These are phyloP conservation scores for Anastrepha obliqua DNA, from an alignment of 1,140 invertebrate genomes.

Conservation along the genomic window DNA sequence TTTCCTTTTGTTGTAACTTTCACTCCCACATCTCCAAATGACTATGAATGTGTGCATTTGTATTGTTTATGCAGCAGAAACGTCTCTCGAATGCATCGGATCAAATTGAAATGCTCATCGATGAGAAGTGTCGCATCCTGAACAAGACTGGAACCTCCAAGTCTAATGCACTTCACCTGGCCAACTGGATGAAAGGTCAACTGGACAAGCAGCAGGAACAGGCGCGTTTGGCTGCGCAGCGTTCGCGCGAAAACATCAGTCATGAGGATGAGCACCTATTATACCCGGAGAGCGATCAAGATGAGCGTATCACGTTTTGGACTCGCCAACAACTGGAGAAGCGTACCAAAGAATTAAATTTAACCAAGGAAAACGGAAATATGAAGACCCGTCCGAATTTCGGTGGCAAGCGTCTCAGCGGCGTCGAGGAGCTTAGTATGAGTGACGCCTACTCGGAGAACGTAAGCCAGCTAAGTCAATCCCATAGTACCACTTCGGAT, in stretches of 20 bases:
- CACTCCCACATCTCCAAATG: not conserved
- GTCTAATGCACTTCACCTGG: conserved; percentile 78
- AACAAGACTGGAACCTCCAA: conserved; percentile 78
- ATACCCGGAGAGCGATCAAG: conserved; percentile 75
- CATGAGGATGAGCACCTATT: conserved; percentile 69
- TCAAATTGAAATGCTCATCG: conserved; percentile 77
- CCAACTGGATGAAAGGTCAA: conserved; percentile 82
- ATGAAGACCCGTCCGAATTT: conserved; percentile 72
- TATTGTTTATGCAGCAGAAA: conserved; percentile 44
- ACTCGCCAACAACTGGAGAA: conserved; percentile 81
- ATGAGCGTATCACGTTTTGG: conserved; percentile 80
- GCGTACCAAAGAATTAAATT: conserved; percentile 80
- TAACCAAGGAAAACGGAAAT: conserved; percentile 73
- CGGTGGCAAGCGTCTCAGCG: conserved; percentile 66
- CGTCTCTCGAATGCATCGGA: conserved; percentile 62
- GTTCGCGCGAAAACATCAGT: conserved; percentile 66
- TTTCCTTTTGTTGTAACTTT: not conserved
- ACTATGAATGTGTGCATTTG: not conserved
- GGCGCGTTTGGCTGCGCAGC: conserved; percentile 67
- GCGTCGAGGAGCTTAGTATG: conserved; percentile 73
- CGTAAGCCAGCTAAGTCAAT: conserved; percentile 79
- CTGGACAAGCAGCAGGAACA: conserved; percentile 74
- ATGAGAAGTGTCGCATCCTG: conserved; percentile 78
- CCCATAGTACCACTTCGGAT: conserved; percentile 82
- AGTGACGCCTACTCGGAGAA: conserved; percentile 76